Base-by-base conservation (phyloP, 2,113 vertebrate genomes). In the Myrmecophaga tridactyla region DNA sequence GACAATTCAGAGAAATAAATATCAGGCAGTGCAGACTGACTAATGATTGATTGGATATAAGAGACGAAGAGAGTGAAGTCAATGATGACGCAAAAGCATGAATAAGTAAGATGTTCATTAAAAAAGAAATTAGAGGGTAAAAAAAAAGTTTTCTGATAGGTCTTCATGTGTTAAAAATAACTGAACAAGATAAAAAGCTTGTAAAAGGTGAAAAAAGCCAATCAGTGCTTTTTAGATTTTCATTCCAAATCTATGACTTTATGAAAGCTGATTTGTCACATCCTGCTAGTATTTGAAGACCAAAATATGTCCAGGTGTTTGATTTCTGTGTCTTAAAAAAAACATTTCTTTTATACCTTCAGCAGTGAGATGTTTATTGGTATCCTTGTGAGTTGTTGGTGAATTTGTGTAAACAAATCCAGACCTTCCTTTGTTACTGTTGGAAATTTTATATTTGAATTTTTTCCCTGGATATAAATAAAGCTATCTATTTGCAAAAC, bases 41-140 rank as follows among this genome's bases (percentile, higher is more conserved):
- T 92, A 29, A 89, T 76, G 65, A 78, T 58, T 62, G 70, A 70
- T 63, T 72, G 53, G 78, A 39, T 69, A 76, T 1, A 63, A 76
- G 31, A 90, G 46, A 92, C 0, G 76, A 63, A 69, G 73, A 76
- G 14, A 11, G 17, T 96, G 80, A 91, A 48, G 85, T 91, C 96
- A 94, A 17, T 14, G 36, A 62, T 96, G 97, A 97, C 41, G 94
- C 87, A 80, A 86, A 96, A 41, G 53, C 85, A 53, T 96, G 90
- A 96, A 94, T 96, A 92, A 96, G 76, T 94, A 94, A 97, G 29
- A 34, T 36, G 2, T 39, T 94, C 92, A 77, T 95, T 93, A 96
- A 70, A 69, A 63, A 48, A 93, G 89, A 86, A 86, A 41, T 7
- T n/a, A 86, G 77, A 95, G 48, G 56, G 43, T 58, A 34, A 93